These are phyloP conservation scores for Catagonus wagneri DNA, from an alignment of 2,113 vertebrate genomes.

Conservation along the genomic window DNA sequence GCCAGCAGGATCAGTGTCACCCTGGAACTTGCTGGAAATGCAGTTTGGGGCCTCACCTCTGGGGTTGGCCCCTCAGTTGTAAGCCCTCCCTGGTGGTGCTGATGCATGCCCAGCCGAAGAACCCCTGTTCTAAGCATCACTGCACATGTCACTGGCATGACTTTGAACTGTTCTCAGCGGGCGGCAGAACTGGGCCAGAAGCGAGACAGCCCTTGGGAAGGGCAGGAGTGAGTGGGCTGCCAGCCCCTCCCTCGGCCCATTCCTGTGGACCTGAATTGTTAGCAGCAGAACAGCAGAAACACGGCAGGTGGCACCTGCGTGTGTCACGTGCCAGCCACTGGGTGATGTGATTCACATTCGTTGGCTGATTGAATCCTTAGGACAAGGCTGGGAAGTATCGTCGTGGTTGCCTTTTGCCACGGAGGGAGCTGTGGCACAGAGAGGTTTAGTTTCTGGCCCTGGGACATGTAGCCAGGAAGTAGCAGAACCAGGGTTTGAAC, in stretches of 20 bases:
- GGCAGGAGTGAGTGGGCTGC: neutral
- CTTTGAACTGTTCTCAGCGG: neutral
- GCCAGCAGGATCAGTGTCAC: rapidly evolving
- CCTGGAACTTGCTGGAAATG: neutral
- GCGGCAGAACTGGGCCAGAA: neutral
- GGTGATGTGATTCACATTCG: rapidly evolving
- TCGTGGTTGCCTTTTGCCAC: neutral
- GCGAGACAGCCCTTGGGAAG: neutral
- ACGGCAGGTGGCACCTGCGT: rapidly evolving
- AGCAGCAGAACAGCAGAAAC: rapidly evolving
- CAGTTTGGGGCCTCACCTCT: neutral
- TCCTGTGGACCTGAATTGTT: rapidly evolving
- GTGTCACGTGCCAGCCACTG: rapidly evolving
- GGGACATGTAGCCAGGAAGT: neutral
- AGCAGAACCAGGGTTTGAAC: neutral
- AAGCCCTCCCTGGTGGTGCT: neutral
- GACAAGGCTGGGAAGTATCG: rapidly evolving
- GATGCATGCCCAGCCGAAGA: rapidly evolving
- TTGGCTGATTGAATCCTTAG: neutral
- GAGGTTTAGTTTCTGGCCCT: neutral
- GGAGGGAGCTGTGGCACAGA: neutral
- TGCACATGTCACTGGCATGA: rapidly evolving
- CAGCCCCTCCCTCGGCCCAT: rapidly evolving
- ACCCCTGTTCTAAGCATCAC: rapidly evolving
- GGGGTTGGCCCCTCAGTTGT: rapidly evolving